Base-by-base conservation (phyloP, 2,113 vertebrate genomes). In the Colistium nudipinnis region DNA sequence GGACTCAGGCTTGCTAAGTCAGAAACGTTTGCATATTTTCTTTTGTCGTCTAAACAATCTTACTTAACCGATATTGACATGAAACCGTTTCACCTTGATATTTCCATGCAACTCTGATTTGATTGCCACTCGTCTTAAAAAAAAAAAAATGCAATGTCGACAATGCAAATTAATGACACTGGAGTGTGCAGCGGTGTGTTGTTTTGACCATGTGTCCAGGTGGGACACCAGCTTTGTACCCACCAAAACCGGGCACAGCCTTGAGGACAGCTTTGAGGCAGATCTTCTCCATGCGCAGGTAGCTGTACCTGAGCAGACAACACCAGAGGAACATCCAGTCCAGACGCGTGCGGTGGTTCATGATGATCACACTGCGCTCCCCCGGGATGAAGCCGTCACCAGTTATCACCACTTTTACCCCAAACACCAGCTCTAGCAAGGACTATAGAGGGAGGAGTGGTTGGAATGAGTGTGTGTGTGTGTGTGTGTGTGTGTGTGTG, bases 261-360 rank as follows among this genome's bases (percentile, higher is more conserved):
- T 98, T 99, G 64, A 99, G 94, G 62, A 86, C 95, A 47, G 95
- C 96, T 90, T 99, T 99, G 74, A 99, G 97, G 88, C 97, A 99
- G 89, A 99, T 94, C 92, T 99, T 99, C 88, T 98, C 95, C 92
- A 97, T 89, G 64, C 96, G 93, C 82, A 99, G 96, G 92, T 98
- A 99, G 94, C 97, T 99, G 86, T 95, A 97, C 85, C 98, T 92
- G 86, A 99, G 92, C 76, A 99, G 93, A 82, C 97, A 99, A 74
- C 96, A 98, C 98, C 98, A 99, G 4, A 99, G 92, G 81, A 99
- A 99, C 95, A 99, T 97, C 98, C 98, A 99, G 92, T 99, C 98
- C 88, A 98, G 94, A 19, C 98, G 94, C 0, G 98, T 99, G 27
- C 98, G 96, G 86, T 99, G 98, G 92, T 99, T 99, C 97, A 99